Evolutionary conservation across 2,113 vertebrate genomes (phyloP).

Genomic region (Rousettus leschenaultii): DNA sequence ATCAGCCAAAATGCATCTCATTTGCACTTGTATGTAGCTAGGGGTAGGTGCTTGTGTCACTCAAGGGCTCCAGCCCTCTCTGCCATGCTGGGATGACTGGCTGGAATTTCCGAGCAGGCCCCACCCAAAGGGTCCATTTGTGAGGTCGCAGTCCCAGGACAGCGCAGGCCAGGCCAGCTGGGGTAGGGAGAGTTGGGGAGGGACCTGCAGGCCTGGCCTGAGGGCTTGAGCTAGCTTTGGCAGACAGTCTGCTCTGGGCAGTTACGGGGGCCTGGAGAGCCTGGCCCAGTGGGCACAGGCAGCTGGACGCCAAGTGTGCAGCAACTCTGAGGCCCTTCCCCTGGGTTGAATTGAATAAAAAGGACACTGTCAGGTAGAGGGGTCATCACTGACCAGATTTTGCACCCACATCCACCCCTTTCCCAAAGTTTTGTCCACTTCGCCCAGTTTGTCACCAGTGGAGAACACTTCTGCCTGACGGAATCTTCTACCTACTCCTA

Average conservation of each 20-base stretch:
- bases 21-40: conserved; percentile 43
- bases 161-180: not conserved
- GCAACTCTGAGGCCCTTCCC: not conserved
- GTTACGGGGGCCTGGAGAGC: not conserved
- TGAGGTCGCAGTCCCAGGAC: not conserved
- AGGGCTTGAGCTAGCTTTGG: not conserved
- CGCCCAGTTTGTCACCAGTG: rapidly evolving
- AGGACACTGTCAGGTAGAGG: not conserved
- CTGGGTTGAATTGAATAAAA: not conserved
- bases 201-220: not conserved
- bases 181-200: too few species aligned
- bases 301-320: not conserved
- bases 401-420: not conserved
- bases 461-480: not conserved
- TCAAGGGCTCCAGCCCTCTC: not conserved
- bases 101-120: conserved; percentile 33
- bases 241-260: not conserved
- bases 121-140: not conserved
- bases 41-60: not conserved
- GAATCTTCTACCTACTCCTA: not conserved
- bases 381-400: not conserved
- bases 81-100: not conserved
- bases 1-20: conserved; percentile 54
- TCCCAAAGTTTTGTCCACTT: not conserved
- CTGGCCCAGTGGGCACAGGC: not conserved